These are phyloP conservation scores for Siniperca obscura DNA, from an alignment of 2,797 vertebrate genomes.

Conservation along the genomic window DNA sequence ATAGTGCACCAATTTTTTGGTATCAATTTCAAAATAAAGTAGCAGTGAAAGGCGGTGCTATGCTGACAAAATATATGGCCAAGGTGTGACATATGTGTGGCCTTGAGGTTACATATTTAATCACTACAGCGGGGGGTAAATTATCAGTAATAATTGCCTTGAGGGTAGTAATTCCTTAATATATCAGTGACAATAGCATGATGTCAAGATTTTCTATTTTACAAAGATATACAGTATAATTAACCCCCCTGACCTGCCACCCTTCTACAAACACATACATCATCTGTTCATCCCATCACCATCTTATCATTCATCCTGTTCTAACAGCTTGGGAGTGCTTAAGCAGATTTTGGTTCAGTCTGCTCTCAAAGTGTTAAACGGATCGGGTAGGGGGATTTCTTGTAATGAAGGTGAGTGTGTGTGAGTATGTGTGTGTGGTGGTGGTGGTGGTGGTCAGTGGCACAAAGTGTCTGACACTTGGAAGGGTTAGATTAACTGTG, in stretches of 20 bases:
- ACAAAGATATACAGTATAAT: slow-evolving; percentile 8
- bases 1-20: not conserved
- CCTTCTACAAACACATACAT: slow-evolving; percentile 54
- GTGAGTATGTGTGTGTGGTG: slow-evolving; percentile 36
- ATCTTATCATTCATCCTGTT: slow-evolving; percentile 65
- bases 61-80: not conserved
- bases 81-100: not conserved
- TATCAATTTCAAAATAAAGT: slow-evolving; percentile 11
- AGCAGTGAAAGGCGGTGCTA: not conserved
- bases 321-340: slow-evolving; percentile 70
- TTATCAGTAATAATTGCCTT: not conserved
- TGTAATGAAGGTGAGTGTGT: slow-evolving; percentile 55
- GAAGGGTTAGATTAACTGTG: slow-evolving; percentile 72
- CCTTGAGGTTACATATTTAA: not conserved
- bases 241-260: not conserved
- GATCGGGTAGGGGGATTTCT: slow-evolving; percentile 69
- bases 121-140: not conserved
- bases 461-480: slow-evolving; percentile 71
- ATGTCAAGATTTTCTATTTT: not conserved
- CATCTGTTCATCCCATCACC: slow-evolving; percentile 67
- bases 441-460: slow-evolving; percentile 37
- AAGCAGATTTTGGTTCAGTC: slow-evolving; percentile 83
- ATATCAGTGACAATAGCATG: not conserved
- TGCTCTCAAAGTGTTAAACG: slow-evolving; percentile 83
- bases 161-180: not conserved